Evolutionary conservation across 2,888 invertebrate species (phyloP), one percentile per base, ranked within the genome.

Genomic region (Trachelus stipa): DNA sequence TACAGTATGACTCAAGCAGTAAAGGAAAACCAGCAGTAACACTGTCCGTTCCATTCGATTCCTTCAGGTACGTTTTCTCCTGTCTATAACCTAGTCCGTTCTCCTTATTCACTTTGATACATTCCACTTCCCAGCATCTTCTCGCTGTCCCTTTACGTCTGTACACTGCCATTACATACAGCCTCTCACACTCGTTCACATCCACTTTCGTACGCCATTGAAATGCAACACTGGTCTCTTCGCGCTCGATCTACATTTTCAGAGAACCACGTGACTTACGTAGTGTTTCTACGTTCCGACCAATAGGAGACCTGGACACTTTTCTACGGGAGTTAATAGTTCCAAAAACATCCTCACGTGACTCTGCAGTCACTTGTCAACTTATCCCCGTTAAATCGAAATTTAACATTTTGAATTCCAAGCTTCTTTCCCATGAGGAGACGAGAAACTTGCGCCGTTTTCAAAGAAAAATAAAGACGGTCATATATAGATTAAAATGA

Each of bases 151-250:
- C 40, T 40, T 40, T 4, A 12, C 15, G 23, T 23, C 56, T 23
- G 15, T 40, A 40, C 40, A 40, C 40, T 56, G 9, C 2, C 56
- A 1, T 15, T 23, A 56, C 56, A 9, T 9, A 56, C 23, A 23
- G 23, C 1, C 56, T 9, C 56, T 9, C 56, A 56, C 56, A 6
- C 56, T 23, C 9, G 56, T 56, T 1, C 56, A 9, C 23, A 9
- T 56, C 77, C 69, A 56, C 79, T 76, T 73, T 74, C 77, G 77
- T 74, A 73, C 75, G 40, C 74, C 77, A 83, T 83, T 83, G 82
- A 83, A 77, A 83, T 81, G 80, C 81, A 83, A 81, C 78, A 74
- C 73, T 81, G 79, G 71, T 73, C 40, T 73, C 40, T 40, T 76
- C 71, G 33, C 71, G 31, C 34, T 78, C 78, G 35, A 68, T 40